phyloP scores from a whole-genome alignment of 1,140 invertebrate genomes.

The Zaprionus camerounensis region DNA sequence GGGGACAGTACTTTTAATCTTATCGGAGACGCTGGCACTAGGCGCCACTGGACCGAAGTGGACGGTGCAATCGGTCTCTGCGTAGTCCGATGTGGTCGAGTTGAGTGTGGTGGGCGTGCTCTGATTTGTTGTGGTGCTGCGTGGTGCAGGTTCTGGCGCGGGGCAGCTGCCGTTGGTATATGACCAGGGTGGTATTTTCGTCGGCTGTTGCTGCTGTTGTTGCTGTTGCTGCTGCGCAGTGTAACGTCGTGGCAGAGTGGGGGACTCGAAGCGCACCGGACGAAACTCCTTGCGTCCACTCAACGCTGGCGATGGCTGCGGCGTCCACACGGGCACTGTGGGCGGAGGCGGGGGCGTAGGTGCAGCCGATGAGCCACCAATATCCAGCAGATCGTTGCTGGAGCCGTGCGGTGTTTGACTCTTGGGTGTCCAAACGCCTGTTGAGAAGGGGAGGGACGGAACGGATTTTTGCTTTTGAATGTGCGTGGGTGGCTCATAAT shows the following conservation, averaged over 20 bases:
- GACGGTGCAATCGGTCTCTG: constrained; percentile 75
- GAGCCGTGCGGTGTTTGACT: constrained; percentile 77
- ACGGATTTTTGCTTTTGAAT: neutral
- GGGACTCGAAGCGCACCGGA: constrained; percentile 91
- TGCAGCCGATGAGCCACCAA: constrained; percentile 55
- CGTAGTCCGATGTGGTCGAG: constrained; percentile 79
- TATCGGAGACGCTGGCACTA: constrained; percentile 75
- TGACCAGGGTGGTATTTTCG: constrained; percentile 68
- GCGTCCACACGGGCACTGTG: constrained; percentile 89
- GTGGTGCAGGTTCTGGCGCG: constrained; percentile 35
- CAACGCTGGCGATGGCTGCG: constrained; percentile 84
- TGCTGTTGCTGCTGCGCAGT: constrained; percentile 53
- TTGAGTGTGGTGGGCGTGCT: constrained; percentile 48
- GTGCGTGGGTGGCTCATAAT: constrained; percentile 15
- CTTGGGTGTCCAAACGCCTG: constrained; percentile 81
- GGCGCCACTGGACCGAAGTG: constrained; percentile 61
- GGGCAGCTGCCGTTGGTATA: constrained; percentile 50
- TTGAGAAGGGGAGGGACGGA: constrained; percentile 35
- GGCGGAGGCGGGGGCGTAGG: constrained; percentile 86
- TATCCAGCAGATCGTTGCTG: constrained; percentile 63
- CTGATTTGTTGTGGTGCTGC: constrained; percentile 53
- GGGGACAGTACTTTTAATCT: constrained; percentile 75
- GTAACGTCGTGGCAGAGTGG: constrained; percentile 86
- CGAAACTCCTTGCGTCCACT: constrained; percentile 89
- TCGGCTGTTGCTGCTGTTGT: constrained; percentile 21